Base-by-base conservation (phyloP, 1,140 invertebrate genomes). In the Brachionus plicatilis region DNA sequence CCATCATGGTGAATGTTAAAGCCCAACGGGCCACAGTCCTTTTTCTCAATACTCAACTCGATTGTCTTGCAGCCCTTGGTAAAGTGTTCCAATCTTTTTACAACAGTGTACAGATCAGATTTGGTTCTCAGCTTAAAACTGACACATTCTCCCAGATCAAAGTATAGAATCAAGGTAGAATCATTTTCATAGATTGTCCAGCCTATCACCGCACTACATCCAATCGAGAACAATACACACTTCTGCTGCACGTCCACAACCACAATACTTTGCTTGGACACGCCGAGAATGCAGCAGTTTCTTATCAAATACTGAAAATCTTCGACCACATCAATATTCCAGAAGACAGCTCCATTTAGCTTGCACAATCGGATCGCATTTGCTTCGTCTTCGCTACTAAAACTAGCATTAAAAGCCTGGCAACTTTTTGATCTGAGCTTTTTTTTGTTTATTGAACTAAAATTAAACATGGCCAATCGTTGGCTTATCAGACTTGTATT, bases 1-100 rank as follows among this genome's bases (percentile, higher is more conserved):
- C 96, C 96, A 89, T 98, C 96, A 12, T 95, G 94, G 87, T 97
- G 95, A 27, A 98, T 95, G 89, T 98, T 95, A 90, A 98, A 98
- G 33, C 96, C 96, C 45, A 98, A 92, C 87, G 97, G 95, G 47
- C 94, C 93, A 56, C 94, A 91, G 60, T 92, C 92, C 87, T 95
- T 96, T 20, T 95, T 91, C 85, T 93, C 92, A 85, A 94, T 90
- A 65, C 92, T 93, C 86, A 94, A 91, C 87, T 95, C 94, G 83
- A 93, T 92, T 0, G 89, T 90, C 89, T 93, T 92, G 84, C 93
- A 93, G 29, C 94, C 94, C 85, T 91, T 90, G 5, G 94, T 94
- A 3, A 95, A 93, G 7, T 92, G 91, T 37, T 92, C 89, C 12
- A 95, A 90, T 66, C 94, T 88, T 3, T 92, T 92, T 45, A 94